Evolutionary conservation across 2,113 vertebrate genomes (phyloP).

Genomic region (Salvelinus fontinalis): DNA sequence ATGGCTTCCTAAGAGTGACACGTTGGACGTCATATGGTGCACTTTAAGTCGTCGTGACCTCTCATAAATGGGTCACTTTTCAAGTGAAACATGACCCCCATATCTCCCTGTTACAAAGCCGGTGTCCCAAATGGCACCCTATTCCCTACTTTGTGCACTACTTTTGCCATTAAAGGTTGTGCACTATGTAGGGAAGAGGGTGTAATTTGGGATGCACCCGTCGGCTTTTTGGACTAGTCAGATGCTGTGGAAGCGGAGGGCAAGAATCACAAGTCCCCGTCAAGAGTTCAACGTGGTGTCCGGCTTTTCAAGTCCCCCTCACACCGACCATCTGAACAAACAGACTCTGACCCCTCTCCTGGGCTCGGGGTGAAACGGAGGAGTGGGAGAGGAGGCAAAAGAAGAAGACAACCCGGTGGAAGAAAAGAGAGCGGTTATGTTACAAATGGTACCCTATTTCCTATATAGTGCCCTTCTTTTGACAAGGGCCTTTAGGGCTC

Average conservation of each 20-base stretch:
- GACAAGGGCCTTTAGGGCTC: too few relatives aligned
- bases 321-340: slow-evolving; percentile 1
- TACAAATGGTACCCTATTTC: too few relatives aligned
- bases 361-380: too few relatives aligned
- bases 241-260: not conserved
- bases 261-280: slow-evolving; percentile 5
- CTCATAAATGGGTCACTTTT: not conserved
- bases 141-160: too few relatives aligned
- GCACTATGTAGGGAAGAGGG: not conserved
- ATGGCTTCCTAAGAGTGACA: too few relatives aligned
- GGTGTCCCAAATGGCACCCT: too few relatives aligned
- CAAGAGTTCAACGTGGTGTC: not conserved
- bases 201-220: not conserved
- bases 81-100: not conserved
- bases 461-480: too few relatives aligned
- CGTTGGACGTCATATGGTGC: too few relatives aligned
- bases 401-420: not conserved
- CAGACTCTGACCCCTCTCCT: not conserved
- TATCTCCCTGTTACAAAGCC: not conserved
- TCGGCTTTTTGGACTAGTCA: too few relatives aligned
- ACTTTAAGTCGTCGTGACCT: too few relatives aligned
- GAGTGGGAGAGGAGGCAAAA: not conserved
- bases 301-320: not conserved
- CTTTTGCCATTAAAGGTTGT: not conserved
- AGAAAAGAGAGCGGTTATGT: too few relatives aligned